These are phyloP conservation scores for Eledone cirrhosa DNA, from an alignment of 2,888 invertebrate species.

Conservation along the genomic window DNA sequence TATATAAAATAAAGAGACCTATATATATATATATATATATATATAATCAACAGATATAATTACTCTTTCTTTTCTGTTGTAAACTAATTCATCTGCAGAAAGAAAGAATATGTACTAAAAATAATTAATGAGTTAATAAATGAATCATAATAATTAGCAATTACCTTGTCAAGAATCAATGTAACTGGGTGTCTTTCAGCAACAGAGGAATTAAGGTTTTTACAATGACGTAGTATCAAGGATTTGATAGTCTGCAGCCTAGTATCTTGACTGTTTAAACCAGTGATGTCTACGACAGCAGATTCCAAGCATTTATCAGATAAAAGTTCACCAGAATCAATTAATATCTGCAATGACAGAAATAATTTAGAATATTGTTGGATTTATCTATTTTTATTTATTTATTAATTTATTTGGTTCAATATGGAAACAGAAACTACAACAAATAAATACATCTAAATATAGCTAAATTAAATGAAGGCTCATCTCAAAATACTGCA, in stretches of 20 bases:
- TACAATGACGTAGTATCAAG: background rate
- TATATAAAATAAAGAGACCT: too few species aligned
- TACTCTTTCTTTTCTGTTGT: too few species aligned
- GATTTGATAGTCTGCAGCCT: background rate
- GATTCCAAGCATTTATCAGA: background rate
- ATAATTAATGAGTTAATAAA: background rate
- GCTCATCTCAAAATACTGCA: too few species aligned
- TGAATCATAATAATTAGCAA: too few species aligned
- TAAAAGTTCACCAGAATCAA: constrained; percentile 12
- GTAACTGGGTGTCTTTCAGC: constrained; percentile 43
- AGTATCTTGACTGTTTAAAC: background rate
- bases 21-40: too few species aligned
- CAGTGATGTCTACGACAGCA: background rate
- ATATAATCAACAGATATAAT: too few species aligned
- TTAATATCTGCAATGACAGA: background rate
- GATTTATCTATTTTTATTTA: too few species aligned
- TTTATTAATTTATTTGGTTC: too few species aligned
- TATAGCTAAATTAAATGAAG: too few species aligned
- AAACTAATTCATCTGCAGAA: background rate
- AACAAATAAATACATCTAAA: too few species aligned
- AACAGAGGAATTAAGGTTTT: constrained; percentile 15
- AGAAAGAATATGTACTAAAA: background rate
- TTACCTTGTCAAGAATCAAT: constrained; percentile 60
- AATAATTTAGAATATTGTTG: too few species aligned
- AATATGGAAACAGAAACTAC: too few species aligned